These are phyloP conservation scores for Clarias laeviceps DNA, from an alignment of 2,797 vertebrate species.

Conservation along the genomic window DNA sequence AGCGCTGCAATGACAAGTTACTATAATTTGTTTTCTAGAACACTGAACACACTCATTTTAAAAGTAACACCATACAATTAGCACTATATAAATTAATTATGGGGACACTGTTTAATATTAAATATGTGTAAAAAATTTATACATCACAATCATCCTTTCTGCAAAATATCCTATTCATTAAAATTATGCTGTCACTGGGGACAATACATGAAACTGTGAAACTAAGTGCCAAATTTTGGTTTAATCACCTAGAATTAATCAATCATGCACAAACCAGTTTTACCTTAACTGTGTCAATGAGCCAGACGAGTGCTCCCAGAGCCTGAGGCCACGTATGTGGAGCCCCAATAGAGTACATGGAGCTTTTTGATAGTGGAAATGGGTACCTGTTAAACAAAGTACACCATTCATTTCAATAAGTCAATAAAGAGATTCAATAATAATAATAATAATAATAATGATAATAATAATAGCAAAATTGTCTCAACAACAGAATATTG, in stretches of 20 bases:
- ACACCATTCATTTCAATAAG: neutral
- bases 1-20: conserved; percentile 17
- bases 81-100: neutral
- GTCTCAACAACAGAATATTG: neutral
- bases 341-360: conserved; percentile 96
- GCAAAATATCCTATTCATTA: neutral
- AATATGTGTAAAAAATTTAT: neutral
- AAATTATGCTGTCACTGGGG: neutral
- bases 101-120: neutral
- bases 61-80: neutral
- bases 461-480: neutral
- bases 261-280: conserved; percentile 32
- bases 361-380: conserved; percentile 91
- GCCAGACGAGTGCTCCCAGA: conserved; percentile 89
- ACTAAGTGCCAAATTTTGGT: no score
- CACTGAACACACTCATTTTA: neutral
- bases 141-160: neutral
- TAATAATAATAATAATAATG: neutral
- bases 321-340: conserved; percentile 98
- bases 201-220: neutral
- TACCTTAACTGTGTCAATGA: conserved; percentile 94
- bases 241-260: neutral
- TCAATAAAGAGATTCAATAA: neutral
- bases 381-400: conserved; percentile 82
- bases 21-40: neutral